phyloP scores from a whole-genome alignment of 2,888 invertebrate genomes.

The Seladonia tumulorum region DNA sequence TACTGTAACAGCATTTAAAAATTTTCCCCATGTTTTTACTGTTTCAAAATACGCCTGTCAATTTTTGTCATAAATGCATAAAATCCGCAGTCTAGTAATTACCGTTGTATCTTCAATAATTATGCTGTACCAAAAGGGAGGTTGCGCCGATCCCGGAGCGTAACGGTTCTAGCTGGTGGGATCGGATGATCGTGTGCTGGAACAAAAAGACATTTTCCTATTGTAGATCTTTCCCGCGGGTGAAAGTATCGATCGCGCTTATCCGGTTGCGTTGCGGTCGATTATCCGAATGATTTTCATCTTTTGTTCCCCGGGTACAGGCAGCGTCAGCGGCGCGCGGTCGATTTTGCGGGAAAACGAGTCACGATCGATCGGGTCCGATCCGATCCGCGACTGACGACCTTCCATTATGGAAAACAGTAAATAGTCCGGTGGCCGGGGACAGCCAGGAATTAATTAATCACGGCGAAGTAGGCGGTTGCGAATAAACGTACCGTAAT shows the following conservation, averaged over 20 bases:
- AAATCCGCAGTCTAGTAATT: no score
- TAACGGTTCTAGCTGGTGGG: background rate
- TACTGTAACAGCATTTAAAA: no score
- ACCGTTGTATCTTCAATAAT: no score
- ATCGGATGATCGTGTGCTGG: background rate
- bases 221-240: background rate
- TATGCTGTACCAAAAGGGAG: no score
- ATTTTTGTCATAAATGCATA: no score
- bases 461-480: constrained; percentile 62
- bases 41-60: no score
- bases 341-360: constrained; percentile 5
- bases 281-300: constrained; percentile 11
- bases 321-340: background rate
- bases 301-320: background rate
- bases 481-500: constrained; percentile 67
- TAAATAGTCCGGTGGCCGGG: constrained; percentile 9
- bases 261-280: constrained; percentile 13
- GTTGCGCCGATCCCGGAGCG: background rate
- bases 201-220: background rate
- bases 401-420: constrained; percentile 7
- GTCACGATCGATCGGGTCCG: background rate
- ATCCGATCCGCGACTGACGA: constrained; percentile 26
- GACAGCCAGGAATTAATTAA: constrained; percentile 68
- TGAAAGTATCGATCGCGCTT: constrained; percentile 41
- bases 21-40: no score